Conservation (phyloP, 2,113 vertebrate genomes). For the zebrafish (Danio rerio) region DNA sequence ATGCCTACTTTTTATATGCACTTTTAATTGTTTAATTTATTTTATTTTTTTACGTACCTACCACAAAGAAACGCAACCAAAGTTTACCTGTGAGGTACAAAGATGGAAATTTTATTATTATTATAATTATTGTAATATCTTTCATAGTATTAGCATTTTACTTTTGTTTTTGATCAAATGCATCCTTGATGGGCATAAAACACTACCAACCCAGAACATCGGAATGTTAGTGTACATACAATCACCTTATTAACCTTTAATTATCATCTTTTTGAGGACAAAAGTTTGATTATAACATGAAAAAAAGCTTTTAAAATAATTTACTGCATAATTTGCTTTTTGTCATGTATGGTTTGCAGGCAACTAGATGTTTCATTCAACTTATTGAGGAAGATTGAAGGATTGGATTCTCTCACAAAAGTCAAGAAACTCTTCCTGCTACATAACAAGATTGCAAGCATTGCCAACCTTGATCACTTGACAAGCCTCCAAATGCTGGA, state of each 20-base stretch:
- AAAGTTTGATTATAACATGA: no score
- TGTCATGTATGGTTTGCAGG: constrained; percentile 68
- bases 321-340: no score
- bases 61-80: no score
- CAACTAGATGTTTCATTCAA: constrained; percentile 96
- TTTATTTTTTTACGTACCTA: no score
- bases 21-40: no score
- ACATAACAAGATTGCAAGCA: constrained; percentile 94
- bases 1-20: no score
- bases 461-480: constrained; percentile 86
- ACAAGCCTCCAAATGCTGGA: constrained; percentile 90
- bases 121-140: neutral
- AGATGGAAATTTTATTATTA: no score
- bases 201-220: neutral
- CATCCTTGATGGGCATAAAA: neutral
- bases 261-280: no score
- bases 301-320: no score
- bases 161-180: neutral
- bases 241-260: neutral
- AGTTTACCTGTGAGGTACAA: no score
- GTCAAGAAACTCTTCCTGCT: constrained; percentile 95
- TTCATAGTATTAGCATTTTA: neutral
- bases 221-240: neutral
- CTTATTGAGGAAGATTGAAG: constrained; percentile 90
- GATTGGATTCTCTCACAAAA: constrained; percentile 84